Conservation (phyloP, 2,888 invertebrate species). For the Coleophora flavipennella region DNA sequence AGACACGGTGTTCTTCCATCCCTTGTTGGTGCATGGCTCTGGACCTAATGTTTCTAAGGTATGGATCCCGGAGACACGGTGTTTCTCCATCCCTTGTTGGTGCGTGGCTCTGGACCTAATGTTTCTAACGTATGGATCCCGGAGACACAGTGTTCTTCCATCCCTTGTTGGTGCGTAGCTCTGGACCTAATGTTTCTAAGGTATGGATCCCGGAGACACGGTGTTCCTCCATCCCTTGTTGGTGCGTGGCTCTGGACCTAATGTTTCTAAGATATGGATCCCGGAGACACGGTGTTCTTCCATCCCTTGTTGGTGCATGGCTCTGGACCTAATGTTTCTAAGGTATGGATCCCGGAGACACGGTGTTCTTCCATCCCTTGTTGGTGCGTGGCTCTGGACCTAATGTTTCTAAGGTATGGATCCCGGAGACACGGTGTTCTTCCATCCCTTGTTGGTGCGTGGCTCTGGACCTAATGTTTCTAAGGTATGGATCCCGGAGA, state of each 20-base stretch:
- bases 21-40: slow-evolving; percentile 88
- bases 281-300: too few relatives aligned
- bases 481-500: slow-evolving; percentile 86
- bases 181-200: too few relatives aligned
- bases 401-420: slow-evolving; percentile 83
- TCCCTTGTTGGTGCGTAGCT: too few relatives aligned
- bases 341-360: slow-evolving; percentile 92
- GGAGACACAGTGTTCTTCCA: too few relatives aligned
- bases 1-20: slow-evolving; percentile 92
- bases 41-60: slow-evolving; percentile 82
- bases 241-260: too few relatives aligned
- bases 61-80: slow-evolving; percentile 20
- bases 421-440: slow-evolving; percentile 90
- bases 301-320: too few relatives aligned
- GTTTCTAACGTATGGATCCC: too few relatives aligned
- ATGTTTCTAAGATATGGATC: too few relatives aligned
- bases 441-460: slow-evolving; percentile 88
- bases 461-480: slow-evolving; percentile 87
- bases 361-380: slow-evolving; percentile 89
- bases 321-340: too few relatives aligned
- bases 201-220: slow-evolving; percentile 81
- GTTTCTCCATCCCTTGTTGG: too few relatives aligned
- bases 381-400: slow-evolving; percentile 89
- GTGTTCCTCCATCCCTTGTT: too few relatives aligned
- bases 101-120: too few relatives aligned